Evolutionary conservation across 2,888 invertebrate species (phyloP).

Genomic region (Pandemis cinnamomeana): DNA sequence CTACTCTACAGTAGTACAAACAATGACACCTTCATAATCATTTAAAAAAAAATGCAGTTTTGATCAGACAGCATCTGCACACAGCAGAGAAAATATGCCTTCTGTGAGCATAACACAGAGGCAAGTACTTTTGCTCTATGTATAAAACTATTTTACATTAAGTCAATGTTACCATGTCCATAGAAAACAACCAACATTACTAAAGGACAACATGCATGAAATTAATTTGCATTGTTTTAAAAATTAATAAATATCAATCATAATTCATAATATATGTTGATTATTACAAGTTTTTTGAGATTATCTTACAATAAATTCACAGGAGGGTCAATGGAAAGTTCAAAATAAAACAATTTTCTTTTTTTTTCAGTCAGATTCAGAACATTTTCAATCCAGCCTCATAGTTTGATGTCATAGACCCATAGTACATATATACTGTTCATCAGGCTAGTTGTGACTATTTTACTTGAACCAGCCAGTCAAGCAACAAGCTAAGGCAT

Average conservation of each 20-base stretch:
- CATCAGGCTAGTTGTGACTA: background rate
- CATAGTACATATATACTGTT: background rate
- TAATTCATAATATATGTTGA: too few relatives aligned
- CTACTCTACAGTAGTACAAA: constrained; percentile 36
- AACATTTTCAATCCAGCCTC: background rate
- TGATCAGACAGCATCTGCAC: background rate
- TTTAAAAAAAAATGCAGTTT: background rate
- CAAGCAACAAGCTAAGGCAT: constrained; percentile 2
- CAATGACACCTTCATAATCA: constrained; percentile 12
- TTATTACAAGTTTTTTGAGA: too few relatives aligned
- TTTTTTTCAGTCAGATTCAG: background rate
- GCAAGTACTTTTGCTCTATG: background rate
- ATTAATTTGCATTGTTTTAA: background rate
- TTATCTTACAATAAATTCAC: background rate
- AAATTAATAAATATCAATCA: background rate
- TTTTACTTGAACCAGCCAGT: background rate
- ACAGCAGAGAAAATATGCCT: background rate
- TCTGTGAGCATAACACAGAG: background rate
- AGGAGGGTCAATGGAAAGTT: background rate
- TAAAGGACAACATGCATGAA: background rate
- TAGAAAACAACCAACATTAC: background rate
- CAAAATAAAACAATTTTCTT: background rate
- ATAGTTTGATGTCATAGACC: background rate
- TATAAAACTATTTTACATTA: background rate
- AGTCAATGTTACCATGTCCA: background rate